Conservation (phyloP, 2,888 invertebrate genomes). For the Osedax fenrisi region DNA sequence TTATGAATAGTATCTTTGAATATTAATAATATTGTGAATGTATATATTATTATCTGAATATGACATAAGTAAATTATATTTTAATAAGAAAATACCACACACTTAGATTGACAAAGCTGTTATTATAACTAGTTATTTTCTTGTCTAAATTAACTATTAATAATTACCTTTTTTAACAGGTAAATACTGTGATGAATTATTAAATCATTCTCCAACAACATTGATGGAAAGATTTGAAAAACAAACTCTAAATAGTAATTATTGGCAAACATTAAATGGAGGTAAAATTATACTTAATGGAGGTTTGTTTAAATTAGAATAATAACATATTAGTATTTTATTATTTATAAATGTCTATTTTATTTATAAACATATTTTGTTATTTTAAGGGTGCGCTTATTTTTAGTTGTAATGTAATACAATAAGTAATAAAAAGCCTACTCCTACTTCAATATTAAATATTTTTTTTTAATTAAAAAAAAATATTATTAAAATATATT, state of each 20-base stretch:
- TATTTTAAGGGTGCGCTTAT: constrained; percentile 46
- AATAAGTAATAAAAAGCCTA: too few relatives aligned
- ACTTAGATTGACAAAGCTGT: not conserved
- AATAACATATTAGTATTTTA: not conserved
- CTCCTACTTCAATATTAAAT: too few relatives aligned
- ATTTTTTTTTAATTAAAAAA: too few relatives aligned
- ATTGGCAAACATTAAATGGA: not conserved
- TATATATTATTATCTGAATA: not conserved
- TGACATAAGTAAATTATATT: not conserved
- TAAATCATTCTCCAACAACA: not conserved
- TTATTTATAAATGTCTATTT: not conserved
- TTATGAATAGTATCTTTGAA: not conserved
- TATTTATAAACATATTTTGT: not conserved
- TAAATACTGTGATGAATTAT: not conserved
- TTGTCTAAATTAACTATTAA: not conserved
- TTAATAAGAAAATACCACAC: too few relatives aligned
- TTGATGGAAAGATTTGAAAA: not conserved
- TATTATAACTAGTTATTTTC: not conserved
- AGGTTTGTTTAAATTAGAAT: not conserved
- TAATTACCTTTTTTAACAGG: not conserved
- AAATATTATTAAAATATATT: too few relatives aligned
- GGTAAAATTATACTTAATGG: not conserved
- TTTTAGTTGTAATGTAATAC: too few relatives aligned
- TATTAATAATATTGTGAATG: not conserved
- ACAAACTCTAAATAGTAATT: not conserved